These are phyloP conservation scores for Hololepta plana DNA, from an alignment of 2,888 invertebrate genomes.

Conservation along the genomic window DNA sequence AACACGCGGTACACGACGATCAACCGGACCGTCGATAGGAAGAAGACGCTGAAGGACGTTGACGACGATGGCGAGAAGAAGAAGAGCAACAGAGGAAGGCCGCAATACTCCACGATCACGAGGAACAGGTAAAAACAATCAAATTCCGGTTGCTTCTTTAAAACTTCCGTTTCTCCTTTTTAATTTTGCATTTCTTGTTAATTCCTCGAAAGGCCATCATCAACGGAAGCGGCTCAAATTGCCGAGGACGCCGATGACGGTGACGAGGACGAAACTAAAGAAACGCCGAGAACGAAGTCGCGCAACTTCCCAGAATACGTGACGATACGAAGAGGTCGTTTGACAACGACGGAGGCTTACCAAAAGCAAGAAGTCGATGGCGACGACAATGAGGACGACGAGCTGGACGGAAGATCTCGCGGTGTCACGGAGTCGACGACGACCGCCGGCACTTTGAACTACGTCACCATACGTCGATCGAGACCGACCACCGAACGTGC, in stretches of 20 bases:
- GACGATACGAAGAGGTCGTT: conserved; percentile 42
- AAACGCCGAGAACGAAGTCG: conserved; percentile 14
- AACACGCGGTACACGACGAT: conserved; percentile 22
- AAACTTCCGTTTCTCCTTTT: not conserved
- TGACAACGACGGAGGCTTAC: conserved; percentile 22
- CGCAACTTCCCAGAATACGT: conserved; percentile 40
- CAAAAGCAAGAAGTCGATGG: conserved; percentile 13
- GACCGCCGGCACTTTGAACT: conserved; percentile 8
- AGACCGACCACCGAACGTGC: conserved; percentile 9
- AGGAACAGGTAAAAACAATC: conserved; percentile 16
- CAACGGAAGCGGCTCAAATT: conserved; percentile 14
- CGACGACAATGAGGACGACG: conserved; percentile 11
- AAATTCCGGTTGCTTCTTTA: not conserved
- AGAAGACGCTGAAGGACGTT: conserved; percentile 28
- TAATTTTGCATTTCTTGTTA: not conserved
- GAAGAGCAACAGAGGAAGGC: conserved; percentile 24
- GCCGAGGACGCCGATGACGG: conserved; percentile 10
- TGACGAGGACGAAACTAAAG: conserved; percentile 12
- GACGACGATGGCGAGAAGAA: conserved; percentile 5
- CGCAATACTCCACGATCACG: conserved; percentile 22
- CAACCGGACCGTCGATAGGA: conserved; percentile 39
- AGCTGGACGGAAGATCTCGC: not conserved
- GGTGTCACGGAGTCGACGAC: conserved; percentile 2
- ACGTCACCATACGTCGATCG: conserved; percentile 11
- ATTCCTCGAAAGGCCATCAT: conserved; percentile 13